A percentile compares a stretch with the other conserved stretches of the same genome.
Evolutionary conservation across 1,140 invertebrate genomes (phyloP).

Genomic region (Apolygus lucorum): DNA sequence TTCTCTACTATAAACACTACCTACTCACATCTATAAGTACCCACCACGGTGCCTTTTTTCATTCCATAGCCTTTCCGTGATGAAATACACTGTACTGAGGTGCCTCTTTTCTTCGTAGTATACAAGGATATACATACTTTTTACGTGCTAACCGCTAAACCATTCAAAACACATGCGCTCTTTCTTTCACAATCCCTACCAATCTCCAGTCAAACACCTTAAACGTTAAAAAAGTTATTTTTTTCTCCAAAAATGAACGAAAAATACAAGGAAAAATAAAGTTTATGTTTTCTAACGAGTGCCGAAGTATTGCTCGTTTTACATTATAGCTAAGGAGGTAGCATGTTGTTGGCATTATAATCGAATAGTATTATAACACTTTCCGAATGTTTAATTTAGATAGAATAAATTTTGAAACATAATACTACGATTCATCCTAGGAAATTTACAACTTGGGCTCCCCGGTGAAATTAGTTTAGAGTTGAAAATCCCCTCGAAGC

Average conservation of each 20-base stretch:
- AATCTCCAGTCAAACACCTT: too few relatives aligned
- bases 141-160: background rate
- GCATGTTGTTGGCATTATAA: conserved; percentile 31
- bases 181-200: conserved; percentile 10
- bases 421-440: conserved; percentile 4
- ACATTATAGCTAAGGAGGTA: conserved; percentile 29
- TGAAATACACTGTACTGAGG: conserved; percentile 27
- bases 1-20: background rate
- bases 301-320: conserved; percentile 19
- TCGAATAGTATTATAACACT: conserved; percentile 27
- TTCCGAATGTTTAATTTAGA: conserved; percentile 28
- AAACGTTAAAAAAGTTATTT: conserved; percentile 1
- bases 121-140: conserved; percentile 2
- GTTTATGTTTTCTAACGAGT: conserved; percentile 7
- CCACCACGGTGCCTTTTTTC: conserved; percentile 10
- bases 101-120: conserved; percentile 23
- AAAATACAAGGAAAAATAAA: conserved; percentile 6
- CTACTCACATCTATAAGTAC: conserved; percentile 21
- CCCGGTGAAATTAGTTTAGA: background rate
- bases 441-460: conserved; percentile 5
- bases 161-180: background rate
- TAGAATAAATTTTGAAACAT: conserved; percentile 26
- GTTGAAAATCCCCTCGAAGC: conserved; percentile 17
- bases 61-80: background rate
- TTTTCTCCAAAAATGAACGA: conserved; percentile 4